Evolutionary conservation across 2,888 invertebrate genomes (phyloP).

Genomic region (Tryphoninae sp.): DNA sequence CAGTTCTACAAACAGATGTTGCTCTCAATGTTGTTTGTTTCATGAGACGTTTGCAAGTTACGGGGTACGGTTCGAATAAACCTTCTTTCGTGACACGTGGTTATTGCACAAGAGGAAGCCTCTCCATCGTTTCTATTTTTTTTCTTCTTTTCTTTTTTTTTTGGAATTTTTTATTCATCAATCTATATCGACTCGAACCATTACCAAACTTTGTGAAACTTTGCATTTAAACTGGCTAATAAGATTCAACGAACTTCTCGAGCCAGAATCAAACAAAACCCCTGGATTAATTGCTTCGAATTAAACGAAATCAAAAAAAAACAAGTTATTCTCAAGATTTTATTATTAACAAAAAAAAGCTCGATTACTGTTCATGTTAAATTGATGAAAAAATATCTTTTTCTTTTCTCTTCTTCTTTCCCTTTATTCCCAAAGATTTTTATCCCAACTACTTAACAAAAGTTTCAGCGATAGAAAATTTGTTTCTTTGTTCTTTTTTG

Average conservation of each 20-base stretch:
- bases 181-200: neutral
- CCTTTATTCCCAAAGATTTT: neutral
- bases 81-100: conserved; percentile 65
- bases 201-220: neutral
- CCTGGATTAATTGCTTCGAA: neutral
- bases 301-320: neutral
- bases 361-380: conserved; percentile 23
- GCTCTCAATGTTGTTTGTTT: conserved; percentile 66
- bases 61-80: conserved; percentile 61
- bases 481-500: conserved; percentile 26
- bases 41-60: conserved; percentile 66
- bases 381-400: neutral
- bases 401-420: neutral
- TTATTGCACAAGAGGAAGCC: conserved; percentile 61
- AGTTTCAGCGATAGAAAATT: neutral
- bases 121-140: conserved; percentile 42
- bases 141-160: conserved; percentile 34
- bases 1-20: conserved; percentile 78
- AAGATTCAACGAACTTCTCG: no score
- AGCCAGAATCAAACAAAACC: neutral
- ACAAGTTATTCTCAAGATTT: neutral
- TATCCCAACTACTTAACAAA: neutral
- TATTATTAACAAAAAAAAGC: neutral
- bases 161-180: conserved; percentile 2
- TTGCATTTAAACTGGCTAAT: no score